Conservation (phyloP, 2,888 invertebrate species). For the Ophion costatus region DNA sequence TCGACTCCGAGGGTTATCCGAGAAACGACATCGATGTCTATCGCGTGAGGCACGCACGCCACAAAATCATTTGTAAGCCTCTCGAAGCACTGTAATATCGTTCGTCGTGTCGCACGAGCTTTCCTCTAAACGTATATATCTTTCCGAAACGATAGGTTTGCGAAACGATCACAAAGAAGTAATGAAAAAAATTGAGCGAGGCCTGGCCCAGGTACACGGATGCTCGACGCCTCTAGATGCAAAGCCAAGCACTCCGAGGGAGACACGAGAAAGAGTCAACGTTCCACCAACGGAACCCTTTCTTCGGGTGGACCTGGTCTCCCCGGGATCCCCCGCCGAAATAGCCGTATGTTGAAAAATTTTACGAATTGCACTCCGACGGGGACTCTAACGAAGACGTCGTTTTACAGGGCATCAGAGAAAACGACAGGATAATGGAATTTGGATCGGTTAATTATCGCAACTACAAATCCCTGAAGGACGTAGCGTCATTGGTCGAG, state of each 20-base stretch:
- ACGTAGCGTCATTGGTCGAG: constrained; percentile 89
- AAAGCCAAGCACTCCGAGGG: not conserved
- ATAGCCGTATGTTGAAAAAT: constrained; percentile 86
- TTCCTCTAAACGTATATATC: not conserved
- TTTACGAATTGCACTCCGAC: not conserved
- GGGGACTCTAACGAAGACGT: not conserved
- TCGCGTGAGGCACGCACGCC: constrained; percentile 94
- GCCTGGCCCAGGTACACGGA: constrained; percentile 87
- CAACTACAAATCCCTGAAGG: constrained; percentile 89
- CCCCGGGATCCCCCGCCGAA: constrained; percentile 92
- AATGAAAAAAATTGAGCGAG: constrained; percentile 93
- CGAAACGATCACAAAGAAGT: constrained; percentile 95
- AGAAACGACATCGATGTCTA: constrained; percentile 95
- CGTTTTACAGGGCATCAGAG: constrained; percentile 87
- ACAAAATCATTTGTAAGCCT: constrained; percentile 92
- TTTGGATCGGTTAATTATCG: constrained; percentile 90
- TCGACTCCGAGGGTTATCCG: constrained; percentile 95
- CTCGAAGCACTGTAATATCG: not conserved
- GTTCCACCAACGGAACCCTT: constrained; percentile 84
- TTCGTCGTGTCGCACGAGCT: not conserved
- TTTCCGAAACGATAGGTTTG: constrained; percentile 85
- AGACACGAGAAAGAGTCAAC: not conserved
- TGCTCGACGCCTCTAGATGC: constrained; percentile 32
- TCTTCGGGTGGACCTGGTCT: constrained; percentile 89
- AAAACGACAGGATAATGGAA: constrained; percentile 89